These are phyloP conservation scores for Phataginus tricuspis DNA, from an alignment of 2,797 vertebrate species.

Conservation along the genomic window DNA sequence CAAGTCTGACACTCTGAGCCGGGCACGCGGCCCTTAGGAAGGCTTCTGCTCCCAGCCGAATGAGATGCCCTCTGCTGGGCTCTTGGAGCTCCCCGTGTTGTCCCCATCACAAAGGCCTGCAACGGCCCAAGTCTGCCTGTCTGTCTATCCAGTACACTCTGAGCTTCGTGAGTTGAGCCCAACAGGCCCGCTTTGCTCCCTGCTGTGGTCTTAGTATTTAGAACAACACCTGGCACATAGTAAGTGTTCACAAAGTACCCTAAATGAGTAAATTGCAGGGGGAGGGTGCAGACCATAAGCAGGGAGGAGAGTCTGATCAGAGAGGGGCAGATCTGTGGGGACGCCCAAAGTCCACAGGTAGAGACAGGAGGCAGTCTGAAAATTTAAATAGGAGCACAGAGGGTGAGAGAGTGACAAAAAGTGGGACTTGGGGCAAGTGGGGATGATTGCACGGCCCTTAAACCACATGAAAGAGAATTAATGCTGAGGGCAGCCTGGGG, in stretches of 20 bases:
- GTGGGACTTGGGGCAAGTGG: background rate
- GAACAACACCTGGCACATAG: background rate
- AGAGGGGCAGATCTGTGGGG: background rate
- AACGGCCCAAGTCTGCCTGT: background rate
- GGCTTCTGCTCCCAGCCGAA: background rate
- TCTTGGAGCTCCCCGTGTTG: background rate
- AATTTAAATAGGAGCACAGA: background rate
- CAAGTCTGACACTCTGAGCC: background rate
- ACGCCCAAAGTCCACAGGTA: background rate
- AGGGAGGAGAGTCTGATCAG: background rate
- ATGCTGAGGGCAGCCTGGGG: background rate
- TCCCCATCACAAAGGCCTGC: background rate
- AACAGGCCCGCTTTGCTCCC: background rate
- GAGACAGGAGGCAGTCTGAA: background rate
- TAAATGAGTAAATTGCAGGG: background rate
- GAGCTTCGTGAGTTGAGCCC: background rate
- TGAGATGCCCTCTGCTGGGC: background rate
- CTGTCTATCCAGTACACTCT: background rate
- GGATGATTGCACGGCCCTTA: background rate
- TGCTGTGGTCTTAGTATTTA: background rate
- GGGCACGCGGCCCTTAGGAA: background rate
- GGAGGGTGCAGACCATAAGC: background rate
- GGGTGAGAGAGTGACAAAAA: background rate
- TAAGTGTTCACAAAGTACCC: background rate
- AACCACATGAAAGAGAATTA: background rate